Evolutionary conservation across 1,140 invertebrate genomes (phyloP).

Genomic region (Microplitis demolitor): DNA sequence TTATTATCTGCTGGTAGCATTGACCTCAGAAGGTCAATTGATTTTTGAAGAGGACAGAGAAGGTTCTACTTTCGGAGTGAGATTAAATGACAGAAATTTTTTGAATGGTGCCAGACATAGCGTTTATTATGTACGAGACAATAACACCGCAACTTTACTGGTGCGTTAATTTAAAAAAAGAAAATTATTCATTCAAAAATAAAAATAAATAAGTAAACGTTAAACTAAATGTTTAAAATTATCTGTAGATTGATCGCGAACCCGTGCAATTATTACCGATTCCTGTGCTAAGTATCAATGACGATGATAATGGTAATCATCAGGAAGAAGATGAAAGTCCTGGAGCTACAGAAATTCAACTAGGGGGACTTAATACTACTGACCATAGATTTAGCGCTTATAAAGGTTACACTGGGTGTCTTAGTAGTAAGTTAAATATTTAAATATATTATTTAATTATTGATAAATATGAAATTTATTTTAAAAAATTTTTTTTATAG

Average conservation of each 20-base stretch:
- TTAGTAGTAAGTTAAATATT: conserved; percentile 75
- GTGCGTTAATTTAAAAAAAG: conserved; percentile 41
- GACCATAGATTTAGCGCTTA: conserved; percentile 79
- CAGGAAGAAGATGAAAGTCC: conserved; percentile 52
- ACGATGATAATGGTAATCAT: conserved; percentile 65
- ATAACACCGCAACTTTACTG: conserved; percentile 71
- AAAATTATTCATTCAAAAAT: not conserved
- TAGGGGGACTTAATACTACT: conserved; percentile 83
- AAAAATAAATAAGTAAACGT: not conserved
- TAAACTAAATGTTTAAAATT: conserved; percentile 5
- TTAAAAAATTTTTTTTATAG: conserved; percentile 65
- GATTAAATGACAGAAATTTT: conserved; percentile 77
- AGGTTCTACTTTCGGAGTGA: conserved; percentile 71
- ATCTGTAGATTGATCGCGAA: conserved; percentile 72
- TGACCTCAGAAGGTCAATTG: conserved; percentile 80
- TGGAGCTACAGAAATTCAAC: conserved; percentile 79
- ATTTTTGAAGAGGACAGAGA: conserved; percentile 85
- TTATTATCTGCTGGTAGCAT: conserved; percentile 80
- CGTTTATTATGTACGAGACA: conserved; percentile 79
- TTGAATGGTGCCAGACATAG: conserved; percentile 84
- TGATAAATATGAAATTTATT: not conserved
- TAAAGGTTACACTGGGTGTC: conserved; percentile 84
- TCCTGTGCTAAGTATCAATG: conserved; percentile 68
- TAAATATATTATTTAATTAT: not conserved
- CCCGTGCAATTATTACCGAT: conserved; percentile 71